Percentiles rank a stretch among this genome's conserved stretches.
Evolutionary conservation across 2,113 vertebrate species (phyloP).

Genomic region (Rousettus leschenaultii): DNA sequence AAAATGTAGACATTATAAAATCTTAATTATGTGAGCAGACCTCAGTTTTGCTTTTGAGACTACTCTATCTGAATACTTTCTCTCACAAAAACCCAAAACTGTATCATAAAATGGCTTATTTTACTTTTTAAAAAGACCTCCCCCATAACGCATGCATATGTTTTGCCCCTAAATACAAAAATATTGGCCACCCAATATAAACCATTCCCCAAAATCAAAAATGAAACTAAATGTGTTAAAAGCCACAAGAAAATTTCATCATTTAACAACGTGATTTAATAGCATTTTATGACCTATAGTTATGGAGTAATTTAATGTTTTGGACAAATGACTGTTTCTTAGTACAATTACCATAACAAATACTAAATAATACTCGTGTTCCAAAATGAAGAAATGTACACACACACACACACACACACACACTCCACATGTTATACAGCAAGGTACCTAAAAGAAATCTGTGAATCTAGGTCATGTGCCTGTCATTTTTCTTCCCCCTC

Average conservation of each 20-base stretch:
- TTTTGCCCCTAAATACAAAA: constrained; percentile 27
- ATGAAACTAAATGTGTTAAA: constrained; percentile 72
- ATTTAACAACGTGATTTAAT: constrained; percentile 23
- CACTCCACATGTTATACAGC: not conserved
- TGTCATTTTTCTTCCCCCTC: not conserved
- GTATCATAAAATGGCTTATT: constrained; percentile 40
- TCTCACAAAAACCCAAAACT: constrained; percentile 39
- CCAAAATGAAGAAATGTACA: constrained; percentile 7
- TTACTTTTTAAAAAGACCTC: constrained; percentile 11
- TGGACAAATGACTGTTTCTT: constrained; percentile 5
- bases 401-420: not conserved
- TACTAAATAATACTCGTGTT: constrained; percentile 37
- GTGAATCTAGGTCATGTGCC: constrained; percentile 55
- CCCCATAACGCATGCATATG: not conserved
- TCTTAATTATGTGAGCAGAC: not conserved
- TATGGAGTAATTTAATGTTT: constrained; percentile 28
- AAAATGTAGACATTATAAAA: constrained; percentile 18
- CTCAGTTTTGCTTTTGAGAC: not conserved
- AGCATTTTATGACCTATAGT: constrained; percentile 30
- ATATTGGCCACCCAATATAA: constrained; percentile 42
- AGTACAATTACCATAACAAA: not conserved
- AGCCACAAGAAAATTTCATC: constrained; percentile 40
- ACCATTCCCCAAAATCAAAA: constrained; percentile 73
- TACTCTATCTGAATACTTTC: constrained; percentile 24
- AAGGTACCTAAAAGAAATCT: constrained; percentile 22